These are phyloP conservation scores for Sycophaga agraensis DNA, from an alignment of 1,140 invertebrate genomes.

Conservation along the genomic window DNA sequence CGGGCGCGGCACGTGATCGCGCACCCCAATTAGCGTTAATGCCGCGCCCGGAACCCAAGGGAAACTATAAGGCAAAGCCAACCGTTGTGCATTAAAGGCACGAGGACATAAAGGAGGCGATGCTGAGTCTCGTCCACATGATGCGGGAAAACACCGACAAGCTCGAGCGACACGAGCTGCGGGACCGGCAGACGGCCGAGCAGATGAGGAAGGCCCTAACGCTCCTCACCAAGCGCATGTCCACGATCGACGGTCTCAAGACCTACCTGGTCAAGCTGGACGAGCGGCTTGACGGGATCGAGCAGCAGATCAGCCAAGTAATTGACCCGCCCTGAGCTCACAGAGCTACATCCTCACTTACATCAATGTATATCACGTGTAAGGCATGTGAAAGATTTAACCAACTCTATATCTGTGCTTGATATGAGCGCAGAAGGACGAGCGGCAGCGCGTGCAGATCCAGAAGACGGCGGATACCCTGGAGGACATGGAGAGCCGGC, in stretches of 20 bases:
- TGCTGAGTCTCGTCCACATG: constrained; percentile 79
- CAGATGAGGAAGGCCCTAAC: constrained; percentile 73
- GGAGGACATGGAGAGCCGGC: constrained; percentile 65
- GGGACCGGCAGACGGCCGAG: constrained; percentile 77
- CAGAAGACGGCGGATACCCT: constrained; percentile 69
- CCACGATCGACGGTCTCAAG: constrained; percentile 69
- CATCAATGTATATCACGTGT: too few species aligned
- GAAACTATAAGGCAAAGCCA: too few species aligned
- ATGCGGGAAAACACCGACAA: constrained; percentile 78
- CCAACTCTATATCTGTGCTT: too few species aligned
- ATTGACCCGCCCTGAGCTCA: background rate
- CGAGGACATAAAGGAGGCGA: constrained; percentile 79
- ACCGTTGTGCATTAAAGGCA: constrained; percentile 63
- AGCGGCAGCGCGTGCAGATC: constrained; percentile 67
- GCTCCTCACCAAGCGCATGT: constrained; percentile 71
- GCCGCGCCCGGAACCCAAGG: too few species aligned
- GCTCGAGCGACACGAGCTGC: constrained; percentile 78
- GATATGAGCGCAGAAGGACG: constrained; percentile 61
- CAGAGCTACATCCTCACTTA: too few species aligned
- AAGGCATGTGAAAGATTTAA: too few species aligned
- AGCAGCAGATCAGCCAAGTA: constrained; percentile 56
- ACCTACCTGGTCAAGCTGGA: constrained; percentile 67
- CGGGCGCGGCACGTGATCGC: too few species aligned
- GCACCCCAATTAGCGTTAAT: background rate
- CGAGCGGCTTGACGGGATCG: constrained; percentile 69